Percentiles rank a stretch among this genome's conserved stretches.
Evolutionary conservation across 37 sponge, comb jelly and placozoan genomes (phyloP).

Genomic region (Halisarca cf. caerulea): DNA sequence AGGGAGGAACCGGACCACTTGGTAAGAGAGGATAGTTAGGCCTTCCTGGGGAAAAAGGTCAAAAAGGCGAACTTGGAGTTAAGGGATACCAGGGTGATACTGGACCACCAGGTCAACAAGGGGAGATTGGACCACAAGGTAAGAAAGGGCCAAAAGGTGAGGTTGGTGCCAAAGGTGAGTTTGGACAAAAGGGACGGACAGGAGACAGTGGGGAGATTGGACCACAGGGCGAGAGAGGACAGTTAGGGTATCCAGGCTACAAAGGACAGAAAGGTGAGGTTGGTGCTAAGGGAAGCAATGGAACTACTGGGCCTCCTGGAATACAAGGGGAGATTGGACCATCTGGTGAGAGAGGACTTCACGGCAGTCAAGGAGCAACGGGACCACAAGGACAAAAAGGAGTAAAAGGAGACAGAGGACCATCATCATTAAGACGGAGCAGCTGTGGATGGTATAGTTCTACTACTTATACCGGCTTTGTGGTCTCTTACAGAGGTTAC

Average conservation of each 20-base stretch:
- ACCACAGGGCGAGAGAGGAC: constrained; percentile 23
- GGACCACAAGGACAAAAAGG: constrained; percentile 51
- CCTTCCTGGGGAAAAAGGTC: not conserved
- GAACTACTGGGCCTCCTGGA: constrained; percentile 6
- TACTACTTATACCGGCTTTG: no score
- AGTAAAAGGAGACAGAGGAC: no score
- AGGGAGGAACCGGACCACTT: not conserved
- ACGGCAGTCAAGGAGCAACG: not conserved
- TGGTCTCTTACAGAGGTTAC: no score
- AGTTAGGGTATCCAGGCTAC: not conserved
- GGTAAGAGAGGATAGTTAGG: constrained; percentile 20
- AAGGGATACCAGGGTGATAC: not conserved
- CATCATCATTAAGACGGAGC: no score
- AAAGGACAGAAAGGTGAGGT: not conserved
- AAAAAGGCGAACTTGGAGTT: not conserved
- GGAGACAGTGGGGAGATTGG: constrained; percentile 17
- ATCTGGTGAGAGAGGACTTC: not conserved
- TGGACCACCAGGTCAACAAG: not conserved
- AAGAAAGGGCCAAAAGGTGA: not conserved
- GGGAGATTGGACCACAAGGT: not conserved
- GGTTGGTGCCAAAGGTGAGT: not conserved
- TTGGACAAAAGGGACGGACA: not conserved
- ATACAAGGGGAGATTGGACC: constrained; percentile 18
- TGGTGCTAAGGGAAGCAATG: not conserved
- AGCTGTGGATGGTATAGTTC: no score